Evolutionary conservation across 2,888 invertebrate genomes (phyloP).

Genomic region (Dusona sp.): DNA sequence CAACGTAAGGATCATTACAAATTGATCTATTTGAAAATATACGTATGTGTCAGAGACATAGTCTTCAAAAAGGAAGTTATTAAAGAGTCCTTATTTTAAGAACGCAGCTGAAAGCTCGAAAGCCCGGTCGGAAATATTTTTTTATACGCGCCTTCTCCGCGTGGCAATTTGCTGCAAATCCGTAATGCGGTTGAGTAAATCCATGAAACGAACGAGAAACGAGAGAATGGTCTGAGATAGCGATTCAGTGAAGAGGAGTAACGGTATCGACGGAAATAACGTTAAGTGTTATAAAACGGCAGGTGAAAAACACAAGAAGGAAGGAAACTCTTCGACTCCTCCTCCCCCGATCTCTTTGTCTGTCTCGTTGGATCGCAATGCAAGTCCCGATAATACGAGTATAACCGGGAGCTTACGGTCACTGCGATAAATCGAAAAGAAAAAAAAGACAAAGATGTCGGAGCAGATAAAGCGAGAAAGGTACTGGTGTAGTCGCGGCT

Average conservation of each 20-base stretch:
- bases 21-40: not conserved
- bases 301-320: slow-evolving; percentile 64
- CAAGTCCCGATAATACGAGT: slow-evolving; percentile 66
- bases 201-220: slow-evolving; percentile 23
- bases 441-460: slow-evolving; percentile 39
- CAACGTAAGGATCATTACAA: not conserved
- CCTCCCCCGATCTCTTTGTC: slow-evolving; percentile 11
- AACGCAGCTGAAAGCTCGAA: not conserved
- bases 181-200: slow-evolving; percentile 58
- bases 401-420: slow-evolving; percentile 69
- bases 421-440: slow-evolving; percentile 55
- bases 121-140: not conserved
- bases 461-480: slow-evolving; percentile 34
- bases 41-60: not conserved
- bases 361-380: slow-evolving; percentile 31
- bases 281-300: slow-evolving; percentile 68
- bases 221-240: slow-evolving; percentile 24
- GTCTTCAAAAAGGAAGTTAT: not conserved
- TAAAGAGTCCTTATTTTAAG: not conserved
- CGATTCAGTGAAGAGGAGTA: slow-evolving; percentile 49
- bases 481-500: slow-evolving; percentile 24
- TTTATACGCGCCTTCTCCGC: slow-evolving; percentile 29
- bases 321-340: slow-evolving; percentile 13
- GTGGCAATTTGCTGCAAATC: slow-evolving; percentile 62
- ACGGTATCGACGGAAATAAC: slow-evolving; percentile 64